Conservation (phyloP, 2,888 invertebrate genomes). For the Cloeon dipterum region DNA sequence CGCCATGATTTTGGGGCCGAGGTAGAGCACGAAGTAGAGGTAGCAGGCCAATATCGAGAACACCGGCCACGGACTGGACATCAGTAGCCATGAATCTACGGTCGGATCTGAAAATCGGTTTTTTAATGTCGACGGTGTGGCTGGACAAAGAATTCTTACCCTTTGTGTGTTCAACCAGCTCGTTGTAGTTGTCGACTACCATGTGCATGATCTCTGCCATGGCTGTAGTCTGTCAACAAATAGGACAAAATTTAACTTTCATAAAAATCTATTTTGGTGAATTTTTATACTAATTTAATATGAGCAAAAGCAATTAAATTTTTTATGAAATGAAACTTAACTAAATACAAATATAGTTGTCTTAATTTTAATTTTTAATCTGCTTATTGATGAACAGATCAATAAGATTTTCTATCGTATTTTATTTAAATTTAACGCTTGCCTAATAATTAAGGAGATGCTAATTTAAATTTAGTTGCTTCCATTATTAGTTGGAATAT, state of each 20-base stretch:
- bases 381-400: too few relatives aligned
- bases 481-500: too few relatives aligned
- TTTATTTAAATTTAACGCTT: too few relatives aligned
- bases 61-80: slow-evolving; percentile 51
- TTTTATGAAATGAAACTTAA: too few relatives aligned
- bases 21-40: slow-evolving; percentile 46
- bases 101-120: slow-evolving; percentile 32
- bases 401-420: too few relatives aligned
- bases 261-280: too few relatives aligned
- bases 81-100: slow-evolving; percentile 53
- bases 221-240: too few relatives aligned
- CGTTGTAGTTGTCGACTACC: slow-evolving; percentile 28
- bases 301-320: too few relatives aligned
- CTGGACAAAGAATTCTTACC: slow-evolving; percentile 14
- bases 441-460: too few relatives aligned
- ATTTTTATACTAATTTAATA: too few relatives aligned
- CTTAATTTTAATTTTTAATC: neutral
- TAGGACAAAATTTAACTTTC: too few relatives aligned
- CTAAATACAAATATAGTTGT: neutral
- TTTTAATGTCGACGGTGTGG: neutral
- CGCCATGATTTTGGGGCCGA: slow-evolving; percentile 54
- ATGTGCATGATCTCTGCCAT: slow-evolving; percentile 25
- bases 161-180: slow-evolving; percentile 20
- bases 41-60: slow-evolving; percentile 37
- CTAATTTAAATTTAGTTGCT: too few relatives aligned